These are phyloP conservation scores for Ariopsis seemanni DNA, from an alignment of 2,113 vertebrate genomes.

Conservation along the genomic window DNA sequence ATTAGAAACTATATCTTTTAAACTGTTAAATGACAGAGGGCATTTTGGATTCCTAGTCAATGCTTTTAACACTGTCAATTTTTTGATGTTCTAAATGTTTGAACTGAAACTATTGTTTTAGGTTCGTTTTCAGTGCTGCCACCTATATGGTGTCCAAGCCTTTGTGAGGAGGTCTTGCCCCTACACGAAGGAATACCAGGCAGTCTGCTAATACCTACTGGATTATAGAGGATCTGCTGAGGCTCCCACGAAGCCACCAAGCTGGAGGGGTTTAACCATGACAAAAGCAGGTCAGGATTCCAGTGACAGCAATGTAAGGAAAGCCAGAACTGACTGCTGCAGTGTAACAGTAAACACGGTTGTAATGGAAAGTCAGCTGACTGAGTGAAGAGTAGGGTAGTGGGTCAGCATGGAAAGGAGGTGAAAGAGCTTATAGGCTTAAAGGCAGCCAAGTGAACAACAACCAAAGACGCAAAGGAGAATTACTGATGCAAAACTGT, in stretches of 20 bases:
- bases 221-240: constrained; percentile 48
- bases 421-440: not conserved
- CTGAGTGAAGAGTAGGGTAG: constrained; percentile 6
- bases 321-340: not conserved
- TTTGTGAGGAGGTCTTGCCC: not conserved
- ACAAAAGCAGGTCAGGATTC: constrained; percentile 38
- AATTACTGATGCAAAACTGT: not conserved
- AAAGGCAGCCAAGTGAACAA: not conserved
- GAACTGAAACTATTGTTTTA: not conserved
- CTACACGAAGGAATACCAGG: constrained; percentile 34
- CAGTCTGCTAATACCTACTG: constrained; percentile 36
- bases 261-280: constrained; percentile 23
- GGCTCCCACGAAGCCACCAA: constrained; percentile 23
- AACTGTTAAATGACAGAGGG: no score
- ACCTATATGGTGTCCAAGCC: not conserved
- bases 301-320: constrained; percentile 14
- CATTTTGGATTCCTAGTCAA: not conserved
- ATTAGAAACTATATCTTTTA: not conserved
- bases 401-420: constrained; percentile 1
- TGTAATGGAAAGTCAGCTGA: constrained; percentile 14
- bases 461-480: not conserved
- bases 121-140: not conserved
- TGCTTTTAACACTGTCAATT: not conserved
- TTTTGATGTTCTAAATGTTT: not conserved
- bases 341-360: not conserved